Evolutionary conservation across 1,140 invertebrate species (phyloP), one percentile per base, ranked within the genome.

Genomic region (Heliothis subflexa): DNA sequence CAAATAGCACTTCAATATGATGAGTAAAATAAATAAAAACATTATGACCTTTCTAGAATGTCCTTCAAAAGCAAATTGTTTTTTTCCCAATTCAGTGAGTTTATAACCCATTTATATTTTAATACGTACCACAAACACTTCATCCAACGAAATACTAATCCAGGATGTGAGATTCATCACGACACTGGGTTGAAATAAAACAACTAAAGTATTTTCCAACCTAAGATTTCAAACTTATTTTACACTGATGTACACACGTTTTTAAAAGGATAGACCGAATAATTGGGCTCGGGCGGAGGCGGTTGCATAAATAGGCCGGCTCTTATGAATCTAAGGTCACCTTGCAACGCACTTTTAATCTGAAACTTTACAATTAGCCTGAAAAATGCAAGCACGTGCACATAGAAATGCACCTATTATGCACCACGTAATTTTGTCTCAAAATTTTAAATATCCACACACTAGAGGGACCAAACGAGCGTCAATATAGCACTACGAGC

Each of bases 381-480:
- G 89, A 89, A 91, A 93, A 91, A 83, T 93, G 88, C 88, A 93
- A 94, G 89, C 93, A 94, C 93, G 93, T 94, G 93, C 93, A 93
- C 88, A 86, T 85, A 81, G 68, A 85, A 89, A 88, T 94, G 89
- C 91, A 93, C 89, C 81, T 89, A 85, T 33, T 85, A 81, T 89
- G 87, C 91, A 91, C 85, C 80, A 81, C 47, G 45, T 78, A 84
- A 83, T 81, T 81, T 83, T 78, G 54, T 49, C 73, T 25, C 57
- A 68, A 68, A 79, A 78, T 55, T 73, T 47, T 28, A 47, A 16
- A 47, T 21, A 49, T 78, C 78, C 64, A 54, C 54, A 75, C 70
- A 76, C 54, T 61, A 16, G 25, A 50, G 18, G 10, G 52, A 14
- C 47, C 49, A 75, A 57, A 47, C 70, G 28, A 61, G 45, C 49